Evolutionary conservation across 2,888 invertebrate species (phyloP).

Genomic region (Labia minor): DNA sequence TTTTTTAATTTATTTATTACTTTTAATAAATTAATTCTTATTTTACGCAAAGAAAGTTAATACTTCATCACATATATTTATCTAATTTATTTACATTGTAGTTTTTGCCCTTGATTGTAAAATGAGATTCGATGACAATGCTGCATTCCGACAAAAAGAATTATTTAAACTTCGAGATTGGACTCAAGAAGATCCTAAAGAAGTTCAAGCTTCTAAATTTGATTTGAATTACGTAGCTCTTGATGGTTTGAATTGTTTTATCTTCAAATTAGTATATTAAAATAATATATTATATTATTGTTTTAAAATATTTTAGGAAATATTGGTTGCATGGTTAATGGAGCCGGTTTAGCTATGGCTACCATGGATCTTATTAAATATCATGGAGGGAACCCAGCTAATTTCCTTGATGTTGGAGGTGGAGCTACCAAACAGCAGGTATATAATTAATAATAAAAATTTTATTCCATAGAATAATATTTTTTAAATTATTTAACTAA

Average conservation of each 20-base stretch:
- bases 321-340: conserved; percentile 93
- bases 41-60: no score
- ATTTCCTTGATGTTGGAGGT: conserved; percentile 94
- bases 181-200: conserved; percentile 85
- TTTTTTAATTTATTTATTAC: no score
- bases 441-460: not conserved
- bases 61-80: no score
- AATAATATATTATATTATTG: not conserved
- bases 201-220: conserved; percentile 79
- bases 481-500: not conserved
- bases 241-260: conserved; percentile 51
- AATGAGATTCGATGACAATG: conserved; percentile 90
- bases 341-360: conserved; percentile 94
- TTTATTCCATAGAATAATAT: not conserved
- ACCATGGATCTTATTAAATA: conserved; percentile 97
- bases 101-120: conserved; percentile 92
- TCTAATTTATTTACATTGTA: conserved; percentile 41
- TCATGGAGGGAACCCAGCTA: conserved; percentile 90
- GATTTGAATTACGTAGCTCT: conserved; percentile 90
- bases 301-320: conserved; percentile 39
- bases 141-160: conserved; percentile 81
- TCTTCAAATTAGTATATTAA: not conserved
- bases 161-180: conserved; percentile 74
- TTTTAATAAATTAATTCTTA: conserved; percentile 21
- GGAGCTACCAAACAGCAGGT: conserved; percentile 72